Conservation (phyloP, 1,140 invertebrate species). For the Bombus terrestris region DNA sequence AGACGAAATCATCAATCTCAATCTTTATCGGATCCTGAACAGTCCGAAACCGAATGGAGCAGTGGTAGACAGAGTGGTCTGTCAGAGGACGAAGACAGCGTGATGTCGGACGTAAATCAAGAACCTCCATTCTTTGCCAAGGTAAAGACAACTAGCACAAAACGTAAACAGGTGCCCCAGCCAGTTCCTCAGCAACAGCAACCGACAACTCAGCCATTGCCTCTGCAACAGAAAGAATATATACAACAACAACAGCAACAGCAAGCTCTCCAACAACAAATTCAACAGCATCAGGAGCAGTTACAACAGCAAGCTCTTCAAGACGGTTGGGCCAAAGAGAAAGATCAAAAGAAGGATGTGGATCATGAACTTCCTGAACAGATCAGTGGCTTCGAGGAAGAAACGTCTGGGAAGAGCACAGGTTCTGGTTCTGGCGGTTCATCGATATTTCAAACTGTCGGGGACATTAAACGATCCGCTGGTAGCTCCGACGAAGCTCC, state of each 20-base stretch:
- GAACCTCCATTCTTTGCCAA: conserved; percentile 86
- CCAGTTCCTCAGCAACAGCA: conserved; percentile 77
- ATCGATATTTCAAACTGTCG: conserved; percentile 88
- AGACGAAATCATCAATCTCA: conserved; percentile 84
- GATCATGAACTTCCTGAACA: conserved; percentile 84
- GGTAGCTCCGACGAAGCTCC: conserved; percentile 79
- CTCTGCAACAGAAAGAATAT: conserved; percentile 72
- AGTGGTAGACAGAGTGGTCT: conserved; percentile 86
- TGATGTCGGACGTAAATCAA: conserved; percentile 86
- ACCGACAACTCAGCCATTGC: conserved; percentile 69
- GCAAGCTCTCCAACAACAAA: conserved; percentile 77
- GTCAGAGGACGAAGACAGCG: conserved; percentile 88
- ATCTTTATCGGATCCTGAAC: conserved; percentile 89
- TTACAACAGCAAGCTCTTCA: conserved; percentile 74
- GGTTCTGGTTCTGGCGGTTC: conserved; percentile 84
- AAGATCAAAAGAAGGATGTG: conserved; percentile 69
- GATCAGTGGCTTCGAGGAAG: conserved; percentile 84
- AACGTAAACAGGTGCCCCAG: conserved; percentile 76
- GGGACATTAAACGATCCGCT: conserved; percentile 86
- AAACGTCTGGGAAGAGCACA: conserved; percentile 84
- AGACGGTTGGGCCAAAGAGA: conserved; percentile 74
- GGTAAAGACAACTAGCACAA: conserved; percentile 83
- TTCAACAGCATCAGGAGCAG: conserved; percentile 77
- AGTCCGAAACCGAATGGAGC: conserved; percentile 90
- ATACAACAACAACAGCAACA: conserved; percentile 74